Base-by-base conservation (phyloP, 2,797 vertebrate genomes). In the Paratrypauchen microcephalus region DNA sequence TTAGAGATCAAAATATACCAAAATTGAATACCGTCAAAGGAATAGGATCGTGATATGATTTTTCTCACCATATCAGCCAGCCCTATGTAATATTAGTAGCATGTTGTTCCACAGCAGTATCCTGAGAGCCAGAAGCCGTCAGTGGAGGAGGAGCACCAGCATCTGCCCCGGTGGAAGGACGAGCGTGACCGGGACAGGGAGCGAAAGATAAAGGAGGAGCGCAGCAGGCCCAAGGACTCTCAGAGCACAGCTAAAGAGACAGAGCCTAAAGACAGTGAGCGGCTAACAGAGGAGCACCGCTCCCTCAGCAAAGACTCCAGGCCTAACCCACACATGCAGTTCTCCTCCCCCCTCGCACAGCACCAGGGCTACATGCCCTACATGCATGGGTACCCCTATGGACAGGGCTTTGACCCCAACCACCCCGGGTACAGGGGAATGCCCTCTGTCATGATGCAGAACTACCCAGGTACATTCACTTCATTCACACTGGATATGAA, bases 391-490 rank as follows among this genome's bases (percentile, higher is more conserved):
- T 98, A 98, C 87, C 95, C 96, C 71, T 98, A 98, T 78, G 96
- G 95, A 90, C 96, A 97, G 89, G 94, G 94, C 2, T 98, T 97
- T 12, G 97, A 98, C 88, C 95, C 97, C 82, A 96, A 79, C 90
- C 96, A 98, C 83, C 96, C 97, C 74, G 96, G 96, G 85, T 98
- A 96, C 87, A 93, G 97, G 59, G 92, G 95, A 80, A 94, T 98
- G 94, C 95, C 97, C 62, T 93, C 96, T 0, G 95, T 98, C 88
- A 98, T 98, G 97, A 97, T 98, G 97, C 97, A 96, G 88, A 97
- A 96, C 83, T 98, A 97, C 89, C 95, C 96, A 96, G 97, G 97
- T 98, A 95, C 65, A 69, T 54, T 15, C 2, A 16, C 6, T 15
- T 61, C 19, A 54, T 0, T 48, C 19, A 45, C 5, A 24, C 19